Conservation (phyloP, 2,888 invertebrate genomes). For the Pimpla rufipes region DNA sequence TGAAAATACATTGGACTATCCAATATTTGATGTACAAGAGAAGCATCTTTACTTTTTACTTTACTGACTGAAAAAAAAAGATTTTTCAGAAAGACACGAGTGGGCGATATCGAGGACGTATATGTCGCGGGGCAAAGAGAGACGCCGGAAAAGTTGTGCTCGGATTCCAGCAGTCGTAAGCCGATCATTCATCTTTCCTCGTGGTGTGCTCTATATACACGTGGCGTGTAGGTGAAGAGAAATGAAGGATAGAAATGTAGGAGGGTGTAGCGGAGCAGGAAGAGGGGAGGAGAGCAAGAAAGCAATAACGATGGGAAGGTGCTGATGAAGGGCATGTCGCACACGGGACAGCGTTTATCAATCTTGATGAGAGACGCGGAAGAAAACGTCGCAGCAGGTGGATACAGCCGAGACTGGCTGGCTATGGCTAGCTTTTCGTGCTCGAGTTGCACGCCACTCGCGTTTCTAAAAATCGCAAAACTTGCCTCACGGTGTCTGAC, state of each 20-base stretch:
- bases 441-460: background rate
- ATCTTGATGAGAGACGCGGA: constrained; percentile 64
- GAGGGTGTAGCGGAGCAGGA: constrained; percentile 19
- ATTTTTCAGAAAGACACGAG: constrained; percentile 24
- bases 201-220: constrained; percentile 7
- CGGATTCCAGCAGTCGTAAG: constrained; percentile 40
- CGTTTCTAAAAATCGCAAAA: constrained; percentile 15
- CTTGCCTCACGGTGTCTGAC: constrained; percentile 52
- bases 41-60: too few relatives aligned
- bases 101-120: constrained; percentile 46
- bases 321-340: constrained; percentile 67
- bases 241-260: constrained; percentile 52
- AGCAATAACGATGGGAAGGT: constrained; percentile 46
- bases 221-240: constrained; percentile 14
- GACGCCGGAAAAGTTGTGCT: constrained; percentile 59
- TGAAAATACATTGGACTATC: too few relatives aligned
- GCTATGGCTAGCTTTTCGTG: background rate
- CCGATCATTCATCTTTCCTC: constrained; percentile 64
- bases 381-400: constrained; percentile 34
- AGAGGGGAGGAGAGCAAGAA: constrained; percentile 14
- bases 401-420: constrained; percentile 1
- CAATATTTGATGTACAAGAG: too few relatives aligned
- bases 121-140: constrained; percentile 43
- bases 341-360: constrained; percentile 64
- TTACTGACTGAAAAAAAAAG: constrained; percentile 17